Conservation (phyloP, 64 coral and sea anemone genomes). For the Astreopora myriophthalma region DNA sequence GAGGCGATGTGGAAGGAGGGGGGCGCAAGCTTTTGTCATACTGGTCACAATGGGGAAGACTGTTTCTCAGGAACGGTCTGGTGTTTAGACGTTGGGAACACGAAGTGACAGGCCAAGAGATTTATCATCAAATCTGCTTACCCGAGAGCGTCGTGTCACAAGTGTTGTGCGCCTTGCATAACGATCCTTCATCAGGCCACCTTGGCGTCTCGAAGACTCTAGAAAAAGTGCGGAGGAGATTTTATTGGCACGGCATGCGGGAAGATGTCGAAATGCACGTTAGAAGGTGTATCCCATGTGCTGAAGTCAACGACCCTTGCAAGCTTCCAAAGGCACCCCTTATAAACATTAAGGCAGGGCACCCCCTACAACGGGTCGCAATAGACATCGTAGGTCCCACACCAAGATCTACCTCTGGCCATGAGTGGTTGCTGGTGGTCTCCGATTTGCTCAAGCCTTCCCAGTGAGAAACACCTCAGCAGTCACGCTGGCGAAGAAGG, state of each 20-base stretch:
- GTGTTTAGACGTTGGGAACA: slow-evolving; percentile 33
- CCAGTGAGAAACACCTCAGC: too few species aligned
- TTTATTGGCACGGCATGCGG: slow-evolving; percentile 33
- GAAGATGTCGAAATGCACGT: slow-evolving; percentile 24
- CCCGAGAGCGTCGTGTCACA: background rate
- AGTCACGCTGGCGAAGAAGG: background rate
- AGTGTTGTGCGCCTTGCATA: background rate
- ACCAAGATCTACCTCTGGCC: background rate
- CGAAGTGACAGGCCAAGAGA: background rate
- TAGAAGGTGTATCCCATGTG: background rate
- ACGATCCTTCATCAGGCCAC: too few species aligned
- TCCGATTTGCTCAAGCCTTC: background rate
- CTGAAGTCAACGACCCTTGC: background rate
- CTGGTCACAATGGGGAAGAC: slow-evolving; percentile 52
- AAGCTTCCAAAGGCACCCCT: slow-evolving; percentile 22
- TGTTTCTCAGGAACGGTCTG: slow-evolving; percentile 6
- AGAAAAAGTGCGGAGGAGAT: slow-evolving; percentile 38
- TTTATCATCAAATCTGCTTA: background rate
- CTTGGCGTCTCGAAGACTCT: slow-evolving; percentile 42
- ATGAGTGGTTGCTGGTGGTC: slow-evolving; percentile 50
- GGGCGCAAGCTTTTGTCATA: background rate
- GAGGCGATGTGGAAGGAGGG: background rate
- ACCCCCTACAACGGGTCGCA: slow-evolving; percentile 33
- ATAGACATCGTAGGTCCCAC: slow-evolving; percentile 34
- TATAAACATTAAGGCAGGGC: slow-evolving; percentile 38